phyloP scores from a whole-genome alignment of 30 jellyfish, hydroid and myxozoan genomes.

The Turritopsis rubra region DNA sequence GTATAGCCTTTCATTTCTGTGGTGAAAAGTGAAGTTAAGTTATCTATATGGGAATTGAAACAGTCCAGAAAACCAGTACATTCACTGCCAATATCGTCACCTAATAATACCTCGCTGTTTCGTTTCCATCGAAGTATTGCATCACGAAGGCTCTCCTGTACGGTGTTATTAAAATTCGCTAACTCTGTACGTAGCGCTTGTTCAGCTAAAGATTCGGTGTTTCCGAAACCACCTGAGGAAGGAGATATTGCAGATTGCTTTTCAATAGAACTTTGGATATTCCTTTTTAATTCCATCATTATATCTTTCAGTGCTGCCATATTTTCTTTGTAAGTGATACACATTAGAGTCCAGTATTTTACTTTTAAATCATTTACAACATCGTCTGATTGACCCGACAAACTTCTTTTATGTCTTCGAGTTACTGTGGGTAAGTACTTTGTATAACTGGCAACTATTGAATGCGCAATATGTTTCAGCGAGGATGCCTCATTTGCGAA shows the following conservation, averaged over 20 bases:
- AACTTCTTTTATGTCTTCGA: background rate
- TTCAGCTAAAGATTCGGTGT: background rate
- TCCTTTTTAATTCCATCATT: background rate
- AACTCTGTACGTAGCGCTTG: background rate
- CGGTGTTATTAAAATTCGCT: background rate
- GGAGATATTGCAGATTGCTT: conserved; percentile 6
- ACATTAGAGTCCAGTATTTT: conserved; percentile 3
- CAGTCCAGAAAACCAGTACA: conserved; percentile 60
- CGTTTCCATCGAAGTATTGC: conserved; percentile 25
- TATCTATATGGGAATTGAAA: conserved; percentile 27
- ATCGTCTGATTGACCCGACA: background rate
- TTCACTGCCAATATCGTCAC: conserved; percentile 22
- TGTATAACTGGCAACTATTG: conserved; percentile 30
- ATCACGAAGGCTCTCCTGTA: conserved; percentile 18
- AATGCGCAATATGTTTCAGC: conserved; percentile 23
- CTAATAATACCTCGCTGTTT: conserved; percentile 17
- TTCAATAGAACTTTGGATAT: conserved; percentile 18
- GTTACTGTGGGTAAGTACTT: conserved; percentile 31
- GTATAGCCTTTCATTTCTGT: conserved; percentile 34
- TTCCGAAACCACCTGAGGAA: background rate
- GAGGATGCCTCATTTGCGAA: conserved; percentile 26
- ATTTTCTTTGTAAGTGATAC: conserved; percentile 19
- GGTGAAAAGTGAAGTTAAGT: conserved; percentile 27
- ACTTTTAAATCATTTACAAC: background rate
- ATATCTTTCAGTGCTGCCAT: background rate